Conservation (phyloP, 2,797 vertebrate genomes). For the Enteromius treurensis region DNA sequence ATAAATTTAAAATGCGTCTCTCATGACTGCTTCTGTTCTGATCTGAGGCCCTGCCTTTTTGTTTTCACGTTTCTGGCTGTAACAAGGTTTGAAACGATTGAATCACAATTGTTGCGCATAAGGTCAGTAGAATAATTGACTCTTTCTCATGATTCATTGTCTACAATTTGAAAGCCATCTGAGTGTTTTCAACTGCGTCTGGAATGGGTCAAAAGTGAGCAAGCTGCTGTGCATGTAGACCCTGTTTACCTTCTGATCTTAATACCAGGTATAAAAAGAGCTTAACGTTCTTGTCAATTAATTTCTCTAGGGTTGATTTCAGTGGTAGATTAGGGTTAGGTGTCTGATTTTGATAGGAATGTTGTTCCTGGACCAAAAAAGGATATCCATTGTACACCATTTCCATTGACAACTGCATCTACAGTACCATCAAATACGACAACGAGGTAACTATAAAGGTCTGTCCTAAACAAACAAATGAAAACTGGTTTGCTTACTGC, state of each 20-base stretch:
- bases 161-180: too few relatives aligned
- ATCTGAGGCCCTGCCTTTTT: not conserved
- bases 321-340: too few relatives aligned
- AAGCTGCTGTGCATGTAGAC: not conserved
- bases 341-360: not conserved
- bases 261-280: not conserved
- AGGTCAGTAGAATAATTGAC: not conserved
- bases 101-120: not conserved
- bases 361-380: not conserved
- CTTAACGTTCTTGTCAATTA: not conserved
- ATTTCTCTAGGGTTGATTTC: not conserved
- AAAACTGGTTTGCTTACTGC: constrained; percentile 72
- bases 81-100: not conserved
- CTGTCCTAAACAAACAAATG: not conserved
- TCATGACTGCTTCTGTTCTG: not conserved
- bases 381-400: not conserved
- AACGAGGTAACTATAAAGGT: not conserved
- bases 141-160: not conserved
- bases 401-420: not conserved
- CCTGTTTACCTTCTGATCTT: not conserved
- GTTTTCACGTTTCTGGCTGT: too few relatives aligned
- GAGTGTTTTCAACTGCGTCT: not conserved
- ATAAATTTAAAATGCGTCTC: not conserved
- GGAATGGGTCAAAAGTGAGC: not conserved
- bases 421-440: not conserved